Evolutionary conservation across 2,113 vertebrate species (phyloP), one percentile per base, ranked within the genome.

Genomic region (Salvelinus sp.): DNA sequence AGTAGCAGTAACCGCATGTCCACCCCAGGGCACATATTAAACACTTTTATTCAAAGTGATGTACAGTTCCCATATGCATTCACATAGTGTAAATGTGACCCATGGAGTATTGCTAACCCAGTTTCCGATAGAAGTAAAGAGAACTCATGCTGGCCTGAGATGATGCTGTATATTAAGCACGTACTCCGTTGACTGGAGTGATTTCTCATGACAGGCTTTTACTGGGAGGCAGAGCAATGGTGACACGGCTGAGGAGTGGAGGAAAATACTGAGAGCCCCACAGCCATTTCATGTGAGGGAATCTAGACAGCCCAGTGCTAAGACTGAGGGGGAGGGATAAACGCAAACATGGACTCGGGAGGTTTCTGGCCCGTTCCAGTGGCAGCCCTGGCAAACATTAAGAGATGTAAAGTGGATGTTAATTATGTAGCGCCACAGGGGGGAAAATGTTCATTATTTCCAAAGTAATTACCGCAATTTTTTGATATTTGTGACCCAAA

Each of bases 371-470:
- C 28, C 38, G 38, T 82, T 75, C 30, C 30, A 74, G 54, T 77
- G 70, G 72, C 63, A 78, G 69, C 73, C 70, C 33, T 38, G 67
- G 28, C 72, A 54, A 67, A 76, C 76, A 75, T 78, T 70, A 85
- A 74, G 74, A 71, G 68, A 77, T 72, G 76, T 87, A 84, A 87
- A 90, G 90, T 89, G 88, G 75, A 75, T 86, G 86, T 92, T 90
- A 86, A 92, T 92, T 90, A 89, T 86, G 87, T 80, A 64, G 76
- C 23, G 76, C 91, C 90, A 88, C 76, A 70, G 75, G 89, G 89
- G 90, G 85, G 84, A 79, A 78, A 82, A 87, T 86, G 86, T 90
- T 90, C 88, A 90, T 90, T 86, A 89, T 81, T 91, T 89, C 88
- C 86, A 76, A 85, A 91, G 83, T 91, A 92, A 93, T 92, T 91